Base-by-base conservation (phyloP, 2,797 vertebrate species). In the Tadarida brasiliensis region DNA sequence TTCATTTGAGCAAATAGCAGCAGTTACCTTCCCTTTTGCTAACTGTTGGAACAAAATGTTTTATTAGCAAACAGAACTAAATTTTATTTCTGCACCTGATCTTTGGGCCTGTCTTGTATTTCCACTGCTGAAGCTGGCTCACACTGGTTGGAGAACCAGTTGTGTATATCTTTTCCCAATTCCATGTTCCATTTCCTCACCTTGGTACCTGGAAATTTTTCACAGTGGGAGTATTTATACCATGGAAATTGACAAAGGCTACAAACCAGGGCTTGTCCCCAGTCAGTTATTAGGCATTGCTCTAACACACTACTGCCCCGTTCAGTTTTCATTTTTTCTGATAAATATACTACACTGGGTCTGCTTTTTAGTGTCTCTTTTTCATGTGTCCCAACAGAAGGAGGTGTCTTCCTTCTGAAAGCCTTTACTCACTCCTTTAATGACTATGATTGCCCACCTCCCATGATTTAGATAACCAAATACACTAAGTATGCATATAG, bases 11-110 rank as follows among this genome's bases (percentile, higher is more conserved):
- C 47, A 95, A 91, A 96, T 87, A 80, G 86, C 57, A 95, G 65
- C 63, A 74, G 82, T 84, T 90, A 90, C 92, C 86, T 94, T 94
- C 78, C 82, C 51, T 92, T 95, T 93, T 95, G 57, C 74, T 94
- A 88, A 92, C 54, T 44, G 12, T 83, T 89, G 78, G 94, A 90
- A 89, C 92, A 96, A 94, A 96, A 91, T 95, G 91, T 96, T 95
- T 97, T 96, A 88, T 95, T 84, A 82, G 87, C 51, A 70, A 95
- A 95, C 63, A 90, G 74, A 91, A 57, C 33, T 63, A 65, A 78
- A 67, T 77, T 96, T 95, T 95, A 61, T 96, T 95, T 89, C 39
- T 95, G 28, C n/a, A 81, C 51, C 56, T 28, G 35, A 47, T 49
- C 61, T n/a, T 88, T 12, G 68, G 77, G 73, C 63, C 84, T 90